Conservation (phyloP, 2,797 vertebrate genomes). For the Coilia nasus region DNA sequence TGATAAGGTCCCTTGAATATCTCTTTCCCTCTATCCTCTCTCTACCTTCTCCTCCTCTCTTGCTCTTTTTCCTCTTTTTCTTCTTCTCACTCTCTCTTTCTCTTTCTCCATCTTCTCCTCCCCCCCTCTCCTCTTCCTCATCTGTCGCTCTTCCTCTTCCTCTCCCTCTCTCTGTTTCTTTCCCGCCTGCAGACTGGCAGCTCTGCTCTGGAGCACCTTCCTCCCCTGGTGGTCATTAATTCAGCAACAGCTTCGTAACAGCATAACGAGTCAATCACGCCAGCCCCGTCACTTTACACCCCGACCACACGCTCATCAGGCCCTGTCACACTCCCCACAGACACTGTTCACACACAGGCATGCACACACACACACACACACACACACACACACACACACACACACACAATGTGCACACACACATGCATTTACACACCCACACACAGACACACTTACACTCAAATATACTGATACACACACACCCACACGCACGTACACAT, state of each 20-base stretch:
- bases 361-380: neutral
- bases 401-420: constrained; percentile 13
- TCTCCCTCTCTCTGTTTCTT: neutral
- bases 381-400: constrained; percentile 62
- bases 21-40: too few species aligned
- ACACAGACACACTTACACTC: constrained; percentile 54
- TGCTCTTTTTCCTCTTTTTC: constrained; percentile 66
- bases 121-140: neutral
- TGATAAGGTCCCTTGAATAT: neutral
- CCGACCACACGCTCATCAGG: constrained; percentile 22
- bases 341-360: neutral
- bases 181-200: constrained; percentile 73
- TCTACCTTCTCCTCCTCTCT: too few species aligned
- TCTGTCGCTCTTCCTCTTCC: too few species aligned
- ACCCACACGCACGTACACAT: constrained; percentile 9
- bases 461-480: constrained; percentile 57
- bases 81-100: neutral
- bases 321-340: too few species aligned
- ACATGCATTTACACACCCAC: neutral
- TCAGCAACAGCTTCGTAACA: constrained; percentile 84
- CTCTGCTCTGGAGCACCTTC: constrained; percentile 78
- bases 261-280: constrained; percentile 72
- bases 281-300: too few species aligned
- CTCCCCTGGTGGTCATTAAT: constrained; percentile 90
- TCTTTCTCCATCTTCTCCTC: neutral